Percentiles rank a stretch among this genome's conserved stretches.
Evolutionary conservation across 2,113 vertebrate genomes (phyloP).

Genomic region (Scartelaos histophorus): DNA sequence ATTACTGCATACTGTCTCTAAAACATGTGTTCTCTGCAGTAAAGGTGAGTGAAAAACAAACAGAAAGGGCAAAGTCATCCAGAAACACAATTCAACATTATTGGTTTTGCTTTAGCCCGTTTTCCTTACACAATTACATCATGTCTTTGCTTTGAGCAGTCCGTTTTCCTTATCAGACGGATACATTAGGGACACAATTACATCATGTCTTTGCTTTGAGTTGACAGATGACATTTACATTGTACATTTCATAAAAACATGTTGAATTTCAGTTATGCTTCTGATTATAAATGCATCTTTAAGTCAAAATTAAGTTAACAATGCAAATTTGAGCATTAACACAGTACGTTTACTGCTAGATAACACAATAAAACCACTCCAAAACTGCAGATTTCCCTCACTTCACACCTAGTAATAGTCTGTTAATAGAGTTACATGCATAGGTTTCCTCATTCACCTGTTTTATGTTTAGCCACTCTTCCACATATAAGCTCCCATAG

Average conservation of each 20-base stretch:
- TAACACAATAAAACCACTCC: neutral
- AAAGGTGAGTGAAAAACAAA: conserved; percentile 18
- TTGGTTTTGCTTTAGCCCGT: neutral
- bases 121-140: neutral
- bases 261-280: neutral
- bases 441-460: conserved; percentile 24
- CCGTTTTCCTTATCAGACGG: too few species aligned
- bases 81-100: neutral
- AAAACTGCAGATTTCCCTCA: neutral
- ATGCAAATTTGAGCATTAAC: neutral
- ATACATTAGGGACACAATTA: too few species aligned
- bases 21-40: conserved; percentile 25
- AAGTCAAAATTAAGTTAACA: neutral
- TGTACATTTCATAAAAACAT: neutral
- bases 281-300: neutral
- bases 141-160: neutral
- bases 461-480: conserved; percentile 27
- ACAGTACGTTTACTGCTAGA: neutral
- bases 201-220: neutral
- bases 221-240: neutral
- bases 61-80: neutral
- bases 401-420: neutral
- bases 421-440: neutral
- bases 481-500: conserved; percentile 25
- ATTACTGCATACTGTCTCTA: conserved; percentile 16